Conservation (phyloP, 2,888 invertebrate genomes). For the Leptinotarsa tumamoca region DNA sequence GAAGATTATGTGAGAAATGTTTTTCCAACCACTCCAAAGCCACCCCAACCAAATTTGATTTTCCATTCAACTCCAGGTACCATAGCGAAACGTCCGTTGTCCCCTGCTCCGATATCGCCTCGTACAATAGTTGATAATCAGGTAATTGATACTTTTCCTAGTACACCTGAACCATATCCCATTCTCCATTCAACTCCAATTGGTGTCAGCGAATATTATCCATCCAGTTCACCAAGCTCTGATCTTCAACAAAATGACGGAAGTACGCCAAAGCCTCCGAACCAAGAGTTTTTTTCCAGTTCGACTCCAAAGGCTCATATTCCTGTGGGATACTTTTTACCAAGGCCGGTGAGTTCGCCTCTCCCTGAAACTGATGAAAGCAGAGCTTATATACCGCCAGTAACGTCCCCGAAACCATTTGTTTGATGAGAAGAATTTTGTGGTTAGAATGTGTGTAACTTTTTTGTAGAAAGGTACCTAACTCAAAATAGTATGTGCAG, state of each 20-base stretch:
- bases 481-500: background rate
- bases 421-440: background rate
- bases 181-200: background rate
- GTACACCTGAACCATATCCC: background rate
- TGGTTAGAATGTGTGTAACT: background rate
- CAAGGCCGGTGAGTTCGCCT: background rate
- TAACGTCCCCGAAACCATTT: background rate
- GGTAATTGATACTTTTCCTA: background rate
- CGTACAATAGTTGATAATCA: background rate
- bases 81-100: background rate
- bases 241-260: background rate
- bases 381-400: slow-evolving; percentile 13
- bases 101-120: background rate
- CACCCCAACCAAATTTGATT: background rate
- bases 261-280: background rate
- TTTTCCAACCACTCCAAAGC: background rate
- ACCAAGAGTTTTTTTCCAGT: background rate
- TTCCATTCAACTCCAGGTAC: background rate
- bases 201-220: background rate
- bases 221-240: background rate
- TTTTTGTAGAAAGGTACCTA: background rate
- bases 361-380: background rate
- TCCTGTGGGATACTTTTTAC: slow-evolving; percentile 9
- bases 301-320: background rate
- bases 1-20: background rate